Percentiles rank a stretch among this genome's conserved stretches.
These are phyloP conservation scores for Tokudaia muenninki DNA, from an alignment of 2,797 vertebrate species.

Conservation along the genomic window DNA sequence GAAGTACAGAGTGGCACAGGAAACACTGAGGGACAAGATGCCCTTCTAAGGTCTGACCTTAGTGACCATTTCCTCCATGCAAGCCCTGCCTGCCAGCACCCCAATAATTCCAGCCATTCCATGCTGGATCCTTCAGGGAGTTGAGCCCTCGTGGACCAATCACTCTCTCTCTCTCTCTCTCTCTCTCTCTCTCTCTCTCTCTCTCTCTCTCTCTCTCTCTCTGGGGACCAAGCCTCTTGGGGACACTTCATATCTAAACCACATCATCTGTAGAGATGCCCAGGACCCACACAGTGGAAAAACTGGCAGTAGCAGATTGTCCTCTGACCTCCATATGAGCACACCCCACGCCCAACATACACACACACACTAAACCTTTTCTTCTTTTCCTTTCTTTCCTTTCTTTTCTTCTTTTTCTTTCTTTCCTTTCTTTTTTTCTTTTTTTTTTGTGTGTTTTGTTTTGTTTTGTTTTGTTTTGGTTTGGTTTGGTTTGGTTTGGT, in stretches of 20 bases:
- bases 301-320: neutral
- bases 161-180: too few species aligned
- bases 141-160: neutral
- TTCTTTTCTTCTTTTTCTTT: too few species aligned
- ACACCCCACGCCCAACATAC: neutral
- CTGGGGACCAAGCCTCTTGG: neutral
- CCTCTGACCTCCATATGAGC: neutral
- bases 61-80: neutral
- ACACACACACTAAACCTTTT: neutral
- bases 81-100: neutral
- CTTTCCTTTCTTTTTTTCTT: too few species aligned
- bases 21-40: neutral
- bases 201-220: too few species aligned
- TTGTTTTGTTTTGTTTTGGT: too few species aligned
- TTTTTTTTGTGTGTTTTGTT: too few species aligned
- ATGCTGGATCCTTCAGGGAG: neutral
- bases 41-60: neutral
- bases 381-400: too few species aligned
- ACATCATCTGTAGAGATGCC: neutral
- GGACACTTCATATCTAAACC: neutral
- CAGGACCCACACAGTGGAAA: neutral
- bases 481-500: too few species aligned
- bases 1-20: neutral
- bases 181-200: too few species aligned
- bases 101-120: neutral